Base-by-base conservation (phyloP, 2,113 vertebrate genomes). In the Rhodinocichla rosea region DNA sequence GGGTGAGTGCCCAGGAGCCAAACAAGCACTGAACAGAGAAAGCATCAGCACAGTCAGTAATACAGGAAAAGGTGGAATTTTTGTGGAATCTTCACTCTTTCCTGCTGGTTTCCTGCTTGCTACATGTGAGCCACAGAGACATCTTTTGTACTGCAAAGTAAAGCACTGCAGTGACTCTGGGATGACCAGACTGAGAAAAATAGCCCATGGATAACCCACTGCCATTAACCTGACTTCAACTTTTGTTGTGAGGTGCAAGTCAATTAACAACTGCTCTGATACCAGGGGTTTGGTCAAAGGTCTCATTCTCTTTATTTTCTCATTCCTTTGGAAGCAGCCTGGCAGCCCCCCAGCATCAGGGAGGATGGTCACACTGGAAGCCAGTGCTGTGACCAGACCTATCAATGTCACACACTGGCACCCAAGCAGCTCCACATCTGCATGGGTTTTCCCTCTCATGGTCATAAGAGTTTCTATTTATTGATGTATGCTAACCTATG, bases 31-130 rank as follows among this genome's bases (percentile, higher is more conserved):
- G 55, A 94, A 89, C 74, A 89, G 63, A 67, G 65, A 55, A 91
- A 89, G 83, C 67, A 65, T 88, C 90, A 67, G 59, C 67, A 47
- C 37, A 78, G 86, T 68, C 89, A 77, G 75, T 56, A 89, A 93
- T 81, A 91, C 90, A 95, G 94, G 90, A 95, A 95, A 88, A 94
- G 70, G 79, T 0, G 9, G 92, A 88, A 92, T 95, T 96, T 92
- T 60, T 94, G 95, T 93, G 95, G 91, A 94, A 95, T 96, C 94
- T 96, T 95, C 94, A 47, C 87, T 89, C 90, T 69, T 89, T 92
- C 92, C 93, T 93, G 89, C 82, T 90, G 82, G 33, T 94, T 96
- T 97, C 96, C 95, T 94, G 89, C 91, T 94, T 90, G 40, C 40
- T 94, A 27, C 94, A 69, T 94, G 45, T 65, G 63, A 96, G 78